Evolutionary conservation across 2,113 vertebrate species (phyloP), one percentile per base, ranked within the genome.

Genomic region (Sceloporus undulatus): DNA sequence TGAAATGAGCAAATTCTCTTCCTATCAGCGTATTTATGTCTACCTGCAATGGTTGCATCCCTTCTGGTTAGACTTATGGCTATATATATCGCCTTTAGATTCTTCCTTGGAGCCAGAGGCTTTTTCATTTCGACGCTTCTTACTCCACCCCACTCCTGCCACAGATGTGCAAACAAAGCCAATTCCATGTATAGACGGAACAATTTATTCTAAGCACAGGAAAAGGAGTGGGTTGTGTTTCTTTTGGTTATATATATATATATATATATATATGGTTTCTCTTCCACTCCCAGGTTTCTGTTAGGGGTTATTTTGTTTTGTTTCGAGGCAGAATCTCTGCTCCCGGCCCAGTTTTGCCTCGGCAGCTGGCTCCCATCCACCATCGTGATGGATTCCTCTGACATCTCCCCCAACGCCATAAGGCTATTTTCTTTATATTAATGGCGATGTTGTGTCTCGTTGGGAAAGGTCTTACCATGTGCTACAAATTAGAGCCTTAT

Each of bases 361-460:
- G 78, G 9, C 80, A 68, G 54, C 78, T 87, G 86, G 86, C 34
- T 40, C 9, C 2, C 10, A 5, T 56, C 85, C 85, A 86, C 14
- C 0, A n/a, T 11, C 65, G 18, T 86, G 85, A 86, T 86, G 77
- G 65, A 87, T 87, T 81, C 74, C 78, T 73, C 66, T 27, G 52
- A 71, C 66, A 59, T 71, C 85, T 79, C 68, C 68, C 52, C 2
- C 29, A 56, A 73, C 81, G 86, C 86, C 68, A 87, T 78, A 81
- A 74, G 86, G 86, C 78, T 81, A 74, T 87, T 73, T 87, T 87
- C 78, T 81, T 34, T 87, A 81, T 81, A 87, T 73, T 81, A 87
- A 59, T 81, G 86, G 68, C 23, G 40, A 59, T 81, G 86, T 74
- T 87, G 78, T 81, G 68, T 87, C 68, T 87, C 70, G 42, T 81